These are phyloP conservation scores for Oncorhynchus kisutch DNA, from an alignment of 2,113 vertebrate species.

Conservation along the genomic window DNA sequence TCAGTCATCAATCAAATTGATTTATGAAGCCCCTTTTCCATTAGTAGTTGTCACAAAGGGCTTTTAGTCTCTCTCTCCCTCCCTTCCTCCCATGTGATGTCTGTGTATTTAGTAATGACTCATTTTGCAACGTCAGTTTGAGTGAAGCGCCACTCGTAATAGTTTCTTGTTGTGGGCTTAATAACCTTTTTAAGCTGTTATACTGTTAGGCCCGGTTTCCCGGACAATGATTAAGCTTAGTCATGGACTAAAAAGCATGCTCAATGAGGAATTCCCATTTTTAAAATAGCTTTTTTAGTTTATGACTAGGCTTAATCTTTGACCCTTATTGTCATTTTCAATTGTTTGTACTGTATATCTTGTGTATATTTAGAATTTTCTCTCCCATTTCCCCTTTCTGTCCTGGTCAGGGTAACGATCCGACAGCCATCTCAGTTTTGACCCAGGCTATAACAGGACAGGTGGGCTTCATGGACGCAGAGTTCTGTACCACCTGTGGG, in stretches of 20 bases:
- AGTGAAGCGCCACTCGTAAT: background rate
- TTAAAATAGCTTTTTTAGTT: too few species aligned
- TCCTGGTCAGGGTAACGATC: conserved; percentile 85
- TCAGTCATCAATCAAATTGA: background rate
- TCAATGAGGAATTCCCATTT: too few species aligned
- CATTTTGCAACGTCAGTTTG: background rate
- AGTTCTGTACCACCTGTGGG: conserved; percentile 95
- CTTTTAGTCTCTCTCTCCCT: too few species aligned
- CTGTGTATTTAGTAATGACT: background rate
- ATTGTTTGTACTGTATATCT: background rate
- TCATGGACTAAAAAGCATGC: too few species aligned
- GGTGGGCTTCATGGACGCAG: conserved; percentile 94
- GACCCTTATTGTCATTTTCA: background rate
- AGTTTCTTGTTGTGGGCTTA: background rate
- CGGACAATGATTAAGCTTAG: too few species aligned
- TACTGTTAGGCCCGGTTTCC: too few species aligned
- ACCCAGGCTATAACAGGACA: conserved; percentile 97
- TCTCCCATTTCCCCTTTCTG: background rate
- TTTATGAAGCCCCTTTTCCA: background rate
- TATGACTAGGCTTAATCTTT: too few species aligned
- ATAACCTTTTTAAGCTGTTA: too few species aligned
- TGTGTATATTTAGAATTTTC: background rate
- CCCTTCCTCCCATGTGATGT: too few species aligned
- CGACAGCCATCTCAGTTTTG: conserved; percentile 93
- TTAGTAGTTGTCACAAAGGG: too few species aligned